Base-by-base conservation (phyloP, 2,797 vertebrate genomes). In the Fundulus diaphanus region DNA sequence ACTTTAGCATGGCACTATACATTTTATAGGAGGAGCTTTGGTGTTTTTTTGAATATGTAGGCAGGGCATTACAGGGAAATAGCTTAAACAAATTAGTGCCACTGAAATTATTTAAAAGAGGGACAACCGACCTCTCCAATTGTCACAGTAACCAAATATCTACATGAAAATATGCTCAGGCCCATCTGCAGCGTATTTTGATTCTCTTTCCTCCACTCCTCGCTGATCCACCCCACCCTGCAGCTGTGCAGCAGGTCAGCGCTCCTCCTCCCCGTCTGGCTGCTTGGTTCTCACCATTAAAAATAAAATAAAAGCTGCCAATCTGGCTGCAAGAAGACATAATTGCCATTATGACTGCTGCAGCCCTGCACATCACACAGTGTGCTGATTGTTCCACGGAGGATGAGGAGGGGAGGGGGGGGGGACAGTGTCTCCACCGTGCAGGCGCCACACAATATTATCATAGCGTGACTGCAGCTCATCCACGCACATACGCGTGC, bases 261-360 rank as follows among this genome's bases (percentile, higher is more conserved):
- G 18, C 72, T 57, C 48, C 68, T 63, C 61, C 73, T 77, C 76
- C 22, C 80, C 56, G 77, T 76, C 89, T 83, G 76, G 22, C 63
- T 70, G 54, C 82, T 63, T 73, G 70, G 68, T 85, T 90, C 83
- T 85, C 89, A 87, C 77, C 73, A 79, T 77, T 75, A 84, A 85
- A 65, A 84, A 68, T n/a, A n/a, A 83, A 82, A 83, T n/a, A n/a
- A 83, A 82, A 83, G 73, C 76, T 82, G 83, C 87, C 85, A 87
- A 83, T 89, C 88, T 82, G 83, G 77, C 83, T 71, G 29, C 73
- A 57, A 85, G 73, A 87, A 86, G 84, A 83, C 89, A 89, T 90
- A 91, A 93, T 94, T 90, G 87, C 81, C 90, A 89, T 92, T 90
- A 90, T 89, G 89, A 88, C 88, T 90, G 85, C 83, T 79, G 85